phyloP scores from a whole-genome alignment of 2,797 vertebrate genomes.

The Knipowitschia caucasica region DNA sequence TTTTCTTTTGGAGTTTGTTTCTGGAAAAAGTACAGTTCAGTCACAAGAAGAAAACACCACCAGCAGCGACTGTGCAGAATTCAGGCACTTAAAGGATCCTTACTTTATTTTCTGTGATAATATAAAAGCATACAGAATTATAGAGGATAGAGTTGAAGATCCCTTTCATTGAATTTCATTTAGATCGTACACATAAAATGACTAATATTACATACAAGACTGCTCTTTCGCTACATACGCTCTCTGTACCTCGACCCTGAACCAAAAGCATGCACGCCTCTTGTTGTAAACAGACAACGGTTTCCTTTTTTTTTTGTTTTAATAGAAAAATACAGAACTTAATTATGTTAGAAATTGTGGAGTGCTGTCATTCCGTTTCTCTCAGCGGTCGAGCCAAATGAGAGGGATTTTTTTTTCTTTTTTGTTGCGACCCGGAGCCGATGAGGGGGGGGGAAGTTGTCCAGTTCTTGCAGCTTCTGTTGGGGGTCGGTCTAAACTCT shows the following conservation, averaged over 20 bases:
- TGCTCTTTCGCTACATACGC: slow-evolving; percentile 60
- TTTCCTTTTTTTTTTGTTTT: slow-evolving; percentile 30
- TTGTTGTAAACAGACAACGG: slow-evolving; percentile 49
- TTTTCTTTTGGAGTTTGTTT: too few relatives aligned
- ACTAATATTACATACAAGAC: slow-evolving; percentile 77
- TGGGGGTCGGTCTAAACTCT: slow-evolving; percentile 19
- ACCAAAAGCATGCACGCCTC: slow-evolving; percentile 65
- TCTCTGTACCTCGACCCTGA: slow-evolving; percentile 61
- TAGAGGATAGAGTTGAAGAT: slow-evolving; percentile 87
- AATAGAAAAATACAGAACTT: slow-evolving; percentile 32
- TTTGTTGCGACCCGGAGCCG: slow-evolving; percentile 5
- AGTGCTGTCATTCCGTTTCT: slow-evolving; percentile 28
- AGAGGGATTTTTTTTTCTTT: slow-evolving; percentile 8
- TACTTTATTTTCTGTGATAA: slow-evolving; percentile 94
- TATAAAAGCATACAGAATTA: slow-evolving; percentile 86
- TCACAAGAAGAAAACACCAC: slow-evolving; percentile 33
- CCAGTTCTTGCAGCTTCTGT: slow-evolving; percentile 23
- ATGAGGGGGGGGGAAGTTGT: slow-evolving; percentile 11
- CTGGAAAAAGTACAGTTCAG: not conserved
- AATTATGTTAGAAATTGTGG: slow-evolving; percentile 30
- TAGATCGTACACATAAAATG: slow-evolving; percentile 83
- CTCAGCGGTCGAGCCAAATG: slow-evolving; percentile 26
- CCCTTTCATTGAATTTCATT: slow-evolving; percentile 84
- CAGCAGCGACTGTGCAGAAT: slow-evolving; percentile 70
- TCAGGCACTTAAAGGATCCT: slow-evolving; percentile 98